Percentiles rank a stretch among this genome's conserved stretches.
Conservation (phyloP, 2,888 invertebrate genomes). For the Drosophila kambysellisi region DNA sequence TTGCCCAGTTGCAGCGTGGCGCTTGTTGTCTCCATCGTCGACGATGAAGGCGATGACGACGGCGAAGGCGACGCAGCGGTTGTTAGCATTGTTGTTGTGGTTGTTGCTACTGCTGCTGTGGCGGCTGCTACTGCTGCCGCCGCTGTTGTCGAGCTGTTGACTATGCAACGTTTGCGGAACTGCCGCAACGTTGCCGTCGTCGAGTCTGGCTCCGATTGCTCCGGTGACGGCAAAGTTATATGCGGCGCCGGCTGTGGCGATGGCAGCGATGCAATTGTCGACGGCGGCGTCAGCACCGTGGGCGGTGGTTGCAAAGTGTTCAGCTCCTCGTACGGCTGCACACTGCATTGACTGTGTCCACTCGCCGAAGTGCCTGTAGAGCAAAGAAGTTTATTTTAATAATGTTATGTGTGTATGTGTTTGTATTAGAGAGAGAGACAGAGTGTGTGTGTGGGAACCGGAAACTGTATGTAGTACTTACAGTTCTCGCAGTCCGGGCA, state of each 20-base stretch:
- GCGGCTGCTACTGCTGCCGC: not conserved
- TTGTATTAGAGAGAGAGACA: not conserved
- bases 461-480: constrained; percentile 54
- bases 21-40: constrained; percentile 57
- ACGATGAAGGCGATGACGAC: constrained; percentile 72
- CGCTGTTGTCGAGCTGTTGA: constrained; percentile 6
- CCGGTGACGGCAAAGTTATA: constrained; percentile 79
- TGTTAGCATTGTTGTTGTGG: constrained; percentile 28
- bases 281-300: constrained; percentile 59
- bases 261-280: constrained; percentile 64
- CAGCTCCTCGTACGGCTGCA: constrained; percentile 49
- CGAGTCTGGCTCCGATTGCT: constrained; percentile 83
- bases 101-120: constrained; percentile 5
- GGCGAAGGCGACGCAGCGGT: constrained; percentile 51
- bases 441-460: not conserved
- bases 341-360: constrained; percentile 44
- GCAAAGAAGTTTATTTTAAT: not conserved
- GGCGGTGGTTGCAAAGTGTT: constrained; percentile 58
- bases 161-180: constrained; percentile 73
- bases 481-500: constrained; percentile 82
- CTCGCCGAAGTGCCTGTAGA: constrained; percentile 42
- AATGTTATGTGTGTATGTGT: no score
- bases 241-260: constrained; percentile 65
- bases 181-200: constrained; percentile 79
- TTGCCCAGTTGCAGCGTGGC: constrained; percentile 46